Percentiles rank a stretch among this genome's conserved stretches.
phyloP scores from a whole-genome alignment of 2,888 invertebrate genomes.

The Gari tellinella region DNA sequence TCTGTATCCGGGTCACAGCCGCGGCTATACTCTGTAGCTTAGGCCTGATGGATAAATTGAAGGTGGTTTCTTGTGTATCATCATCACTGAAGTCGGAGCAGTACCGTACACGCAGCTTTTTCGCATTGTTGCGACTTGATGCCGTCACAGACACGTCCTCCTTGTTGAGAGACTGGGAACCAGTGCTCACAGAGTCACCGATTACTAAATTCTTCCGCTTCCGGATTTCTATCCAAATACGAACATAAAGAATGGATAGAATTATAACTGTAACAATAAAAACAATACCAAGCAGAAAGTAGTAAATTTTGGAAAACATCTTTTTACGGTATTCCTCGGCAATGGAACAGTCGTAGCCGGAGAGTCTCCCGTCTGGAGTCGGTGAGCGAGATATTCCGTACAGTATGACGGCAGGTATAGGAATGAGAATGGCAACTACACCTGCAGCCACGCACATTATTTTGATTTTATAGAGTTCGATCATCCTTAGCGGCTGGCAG shows the following conservation, averaged over 20 bases:
- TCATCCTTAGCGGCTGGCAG: slow-evolving; percentile 71
- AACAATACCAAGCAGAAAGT: slow-evolving; percentile 60
- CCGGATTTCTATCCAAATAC: slow-evolving; percentile 64
- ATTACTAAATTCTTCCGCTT: slow-evolving; percentile 50
- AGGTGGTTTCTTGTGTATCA: slow-evolving; percentile 38
- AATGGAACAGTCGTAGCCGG: slow-evolving; percentile 74
- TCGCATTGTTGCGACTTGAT: slow-evolving; percentile 25
- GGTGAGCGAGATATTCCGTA: slow-evolving; percentile 68
- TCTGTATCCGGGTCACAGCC: slow-evolving; percentile 45
- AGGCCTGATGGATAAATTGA: slow-evolving; percentile 27
- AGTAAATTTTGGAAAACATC: slow-evolving; percentile 66
- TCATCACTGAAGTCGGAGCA: slow-evolving; percentile 68
- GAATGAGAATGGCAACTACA: slow-evolving; percentile 63
- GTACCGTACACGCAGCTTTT: slow-evolving; percentile 57
- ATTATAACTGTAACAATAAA: slow-evolving; percentile 70
- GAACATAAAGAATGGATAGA: slow-evolving; percentile 70
- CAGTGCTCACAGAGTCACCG: slow-evolving; percentile 46
- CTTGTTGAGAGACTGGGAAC: slow-evolving; percentile 33
- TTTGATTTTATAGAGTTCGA: slow-evolving; percentile 70
- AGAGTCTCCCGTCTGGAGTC: slow-evolving; percentile 54
- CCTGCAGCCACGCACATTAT: slow-evolving; percentile 69
- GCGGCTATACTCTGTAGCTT: slow-evolving; percentile 51
- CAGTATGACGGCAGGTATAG: slow-evolving; percentile 67
- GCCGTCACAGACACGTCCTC: slow-evolving; percentile 23
- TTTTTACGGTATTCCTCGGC: slow-evolving; percentile 65